Evolutionary conservation across 2,113 vertebrate genomes (phyloP).

Genomic region (Deroptyus accipitrinus): DNA sequence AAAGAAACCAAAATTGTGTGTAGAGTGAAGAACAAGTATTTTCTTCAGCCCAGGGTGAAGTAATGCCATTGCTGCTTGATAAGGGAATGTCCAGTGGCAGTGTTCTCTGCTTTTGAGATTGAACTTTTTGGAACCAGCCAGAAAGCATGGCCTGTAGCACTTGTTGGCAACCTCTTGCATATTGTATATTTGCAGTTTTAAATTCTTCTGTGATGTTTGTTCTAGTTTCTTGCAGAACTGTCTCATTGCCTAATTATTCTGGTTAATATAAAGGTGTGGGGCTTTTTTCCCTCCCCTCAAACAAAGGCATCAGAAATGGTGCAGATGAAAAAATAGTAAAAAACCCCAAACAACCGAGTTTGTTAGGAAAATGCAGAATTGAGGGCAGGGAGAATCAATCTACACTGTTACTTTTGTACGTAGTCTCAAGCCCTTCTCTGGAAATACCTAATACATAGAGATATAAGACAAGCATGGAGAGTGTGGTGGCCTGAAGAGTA

Average conservation of each 20-base stretch:
- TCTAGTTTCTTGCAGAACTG: background rate
- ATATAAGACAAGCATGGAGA: background rate
- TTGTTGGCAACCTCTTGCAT: background rate
- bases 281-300: background rate
- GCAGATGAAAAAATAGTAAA: background rate
- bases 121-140: background rate
- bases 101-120: background rate
- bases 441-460: background rate
- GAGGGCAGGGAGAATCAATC: background rate
- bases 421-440: background rate
- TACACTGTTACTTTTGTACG: background rate
- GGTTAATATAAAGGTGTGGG: background rate
- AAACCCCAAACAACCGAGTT: background rate
- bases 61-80: background rate
- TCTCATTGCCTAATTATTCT: background rate
- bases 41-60: background rate
- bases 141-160: background rate
- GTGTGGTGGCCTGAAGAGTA: background rate
- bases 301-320: background rate
- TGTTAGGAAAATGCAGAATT: background rate
- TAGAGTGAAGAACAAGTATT: background rate
- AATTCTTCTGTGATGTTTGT: background rate
- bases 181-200: background rate
- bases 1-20: background rate
- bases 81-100: background rate